phyloP scores from a whole-genome alignment of 1,140 invertebrate genomes.

The Cephus cinctus region DNA sequence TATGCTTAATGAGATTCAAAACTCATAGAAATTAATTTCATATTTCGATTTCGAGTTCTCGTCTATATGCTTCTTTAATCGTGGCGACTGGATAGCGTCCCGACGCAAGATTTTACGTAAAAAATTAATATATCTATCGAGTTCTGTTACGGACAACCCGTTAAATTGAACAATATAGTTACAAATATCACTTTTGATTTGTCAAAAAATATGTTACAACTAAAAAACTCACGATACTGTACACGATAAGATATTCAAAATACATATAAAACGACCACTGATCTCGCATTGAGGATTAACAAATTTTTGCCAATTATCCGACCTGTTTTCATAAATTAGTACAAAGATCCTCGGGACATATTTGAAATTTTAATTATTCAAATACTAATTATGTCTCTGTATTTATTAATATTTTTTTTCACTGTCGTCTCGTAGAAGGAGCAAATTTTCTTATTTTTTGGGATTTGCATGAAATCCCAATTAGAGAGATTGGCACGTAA shows the following conservation, averaged over 20 bases:
- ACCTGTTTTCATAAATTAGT: no score
- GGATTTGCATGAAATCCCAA: no score
- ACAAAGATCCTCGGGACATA: no score
- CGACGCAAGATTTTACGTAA: no score
- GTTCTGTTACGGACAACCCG: conserved; percentile 16
- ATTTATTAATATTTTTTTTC: conserved; percentile 15
- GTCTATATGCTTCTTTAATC: conserved; percentile 7
- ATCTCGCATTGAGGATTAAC: conserved; percentile 18
- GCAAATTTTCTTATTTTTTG: no score
- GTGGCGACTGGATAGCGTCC: conserved; percentile 12
- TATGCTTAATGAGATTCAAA: conserved; percentile 14
- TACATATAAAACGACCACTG: conserved; percentile 30
- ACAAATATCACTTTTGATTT: conserved; percentile 30
- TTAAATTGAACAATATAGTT: no score
- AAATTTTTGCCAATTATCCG: conserved; percentile 13
- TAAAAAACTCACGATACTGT: conserved; percentile 32
- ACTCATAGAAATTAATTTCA: conserved; percentile 7
- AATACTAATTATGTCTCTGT: no score
- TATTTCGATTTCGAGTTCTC: conserved; percentile 16
- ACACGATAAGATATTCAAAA: conserved; percentile 34
- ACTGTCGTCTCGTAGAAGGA: no score
- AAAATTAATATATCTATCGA: conserved; percentile 24
- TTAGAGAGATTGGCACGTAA: no score
- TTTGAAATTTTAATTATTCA: no score
- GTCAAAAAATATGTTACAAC: conserved; percentile 34